Conservation (phyloP, 2,888 invertebrate genomes). For the Sepiola atlantica region DNA sequence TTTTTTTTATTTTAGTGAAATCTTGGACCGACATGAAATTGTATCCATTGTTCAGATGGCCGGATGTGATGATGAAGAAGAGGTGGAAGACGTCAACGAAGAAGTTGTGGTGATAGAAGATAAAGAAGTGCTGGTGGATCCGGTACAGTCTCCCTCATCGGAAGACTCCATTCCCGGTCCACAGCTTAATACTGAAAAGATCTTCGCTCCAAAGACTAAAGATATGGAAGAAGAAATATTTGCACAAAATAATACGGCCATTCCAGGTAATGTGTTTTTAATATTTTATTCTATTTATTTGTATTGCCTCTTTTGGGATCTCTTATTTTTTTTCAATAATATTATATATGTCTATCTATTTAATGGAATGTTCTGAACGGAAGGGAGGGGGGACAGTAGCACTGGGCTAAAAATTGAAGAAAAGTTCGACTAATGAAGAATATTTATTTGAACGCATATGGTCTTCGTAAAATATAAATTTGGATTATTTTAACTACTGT, state of each 20-base stretch:
- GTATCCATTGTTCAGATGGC: conserved; percentile 59
- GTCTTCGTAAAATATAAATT: no score
- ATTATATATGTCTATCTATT: no score
- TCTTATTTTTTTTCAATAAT: no score
- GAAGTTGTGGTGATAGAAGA: background rate
- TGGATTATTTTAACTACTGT: no score
- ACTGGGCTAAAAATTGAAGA: no score
- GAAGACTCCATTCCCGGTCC: background rate
- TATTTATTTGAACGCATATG: no score
- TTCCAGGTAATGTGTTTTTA: background rate
- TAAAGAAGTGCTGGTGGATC: background rate
- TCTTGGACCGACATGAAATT: conserved; percentile 59
- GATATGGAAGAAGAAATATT: conserved; percentile 96
- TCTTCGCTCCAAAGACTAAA: conserved; percentile 88
- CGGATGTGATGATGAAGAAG: background rate
- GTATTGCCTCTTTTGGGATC: no score
- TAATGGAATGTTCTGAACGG: no score
- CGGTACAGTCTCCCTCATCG: background rate
- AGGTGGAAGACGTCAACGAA: background rate
- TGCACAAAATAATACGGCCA: conserved; percentile 78
- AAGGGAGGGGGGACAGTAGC: no score
- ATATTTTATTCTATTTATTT: no score
- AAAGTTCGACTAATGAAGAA: no score
- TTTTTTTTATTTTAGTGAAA: conserved; percentile 56
- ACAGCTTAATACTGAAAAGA: conserved; percentile 65